Evolutionary conservation across 1,140 invertebrate genomes (phyloP).

Genomic region (Euglossa dilemma): DNA sequence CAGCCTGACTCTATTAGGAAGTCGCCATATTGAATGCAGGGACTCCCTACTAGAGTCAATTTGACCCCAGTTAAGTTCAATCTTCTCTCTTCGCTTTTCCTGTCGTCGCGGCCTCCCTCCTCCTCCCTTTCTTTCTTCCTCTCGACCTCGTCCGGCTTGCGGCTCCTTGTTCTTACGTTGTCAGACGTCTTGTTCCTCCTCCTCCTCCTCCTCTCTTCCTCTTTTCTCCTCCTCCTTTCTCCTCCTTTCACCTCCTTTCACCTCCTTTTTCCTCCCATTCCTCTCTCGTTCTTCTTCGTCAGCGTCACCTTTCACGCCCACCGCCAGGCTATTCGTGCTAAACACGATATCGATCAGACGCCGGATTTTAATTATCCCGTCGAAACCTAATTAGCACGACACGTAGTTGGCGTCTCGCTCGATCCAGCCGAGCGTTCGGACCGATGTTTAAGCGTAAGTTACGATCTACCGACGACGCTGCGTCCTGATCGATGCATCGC

Average conservation of each 20-base stretch:
- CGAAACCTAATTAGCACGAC: constrained; percentile 43
- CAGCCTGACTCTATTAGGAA: constrained; percentile 98
- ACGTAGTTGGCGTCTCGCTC: constrained; percentile 16
- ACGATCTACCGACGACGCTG: neutral
- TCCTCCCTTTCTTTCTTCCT: constrained; percentile 15
- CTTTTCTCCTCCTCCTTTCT: constrained; percentile 12
- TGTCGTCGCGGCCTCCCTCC: neutral
- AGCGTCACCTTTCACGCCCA: constrained; percentile 46
- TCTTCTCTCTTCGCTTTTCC: constrained; percentile 75
- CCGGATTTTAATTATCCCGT: constrained; percentile 54
- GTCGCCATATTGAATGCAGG: constrained; percentile 91
- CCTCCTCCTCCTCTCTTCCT: constrained; percentile 11
- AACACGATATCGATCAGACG: constrained; percentile 53
- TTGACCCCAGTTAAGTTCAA: constrained; percentile 92
- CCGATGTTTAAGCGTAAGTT: constrained; percentile 7
- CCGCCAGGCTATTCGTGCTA: constrained; percentile 31
- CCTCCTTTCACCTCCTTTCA: constrained; percentile 21
- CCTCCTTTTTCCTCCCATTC: constrained; percentile 13
- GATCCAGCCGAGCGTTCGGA: constrained; percentile 15
- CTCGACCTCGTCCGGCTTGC: neutral
- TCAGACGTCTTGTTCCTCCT: constrained; percentile 17
- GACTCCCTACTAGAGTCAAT: constrained; percentile 99
- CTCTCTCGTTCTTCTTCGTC: constrained; percentile 50
- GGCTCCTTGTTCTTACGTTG: constrained; percentile 9
- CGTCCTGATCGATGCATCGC: neutral